phyloP scores from a whole-genome alignment of 1,140 invertebrate species.

The Orchesella cincta region DNA sequence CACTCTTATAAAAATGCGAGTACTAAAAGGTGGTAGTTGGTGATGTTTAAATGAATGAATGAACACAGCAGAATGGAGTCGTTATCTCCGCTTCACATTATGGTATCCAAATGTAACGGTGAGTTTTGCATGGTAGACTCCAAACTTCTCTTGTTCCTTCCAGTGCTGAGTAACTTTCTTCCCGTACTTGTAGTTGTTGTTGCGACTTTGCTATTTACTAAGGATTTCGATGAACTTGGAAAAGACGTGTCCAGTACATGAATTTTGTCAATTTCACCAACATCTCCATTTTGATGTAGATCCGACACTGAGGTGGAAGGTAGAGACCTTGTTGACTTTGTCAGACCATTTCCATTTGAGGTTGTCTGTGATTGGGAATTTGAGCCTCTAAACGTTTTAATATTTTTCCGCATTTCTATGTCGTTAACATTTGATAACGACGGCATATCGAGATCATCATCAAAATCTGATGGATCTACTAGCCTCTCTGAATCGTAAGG shows the following conservation, averaged over 20 bases:
- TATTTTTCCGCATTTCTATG: background rate
- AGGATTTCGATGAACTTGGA: slow-evolving; percentile 18
- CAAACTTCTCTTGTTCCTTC: slow-evolving; percentile 33
- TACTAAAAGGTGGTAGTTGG: too few species aligned
- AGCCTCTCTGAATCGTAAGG: background rate
- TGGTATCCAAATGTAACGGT: slow-evolving; percentile 47
- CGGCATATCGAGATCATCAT: slow-evolving; percentile 12
- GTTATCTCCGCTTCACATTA: slow-evolving; percentile 25
- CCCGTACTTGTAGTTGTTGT: slow-evolving; percentile 15
- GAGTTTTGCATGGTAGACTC: slow-evolving; percentile 47
- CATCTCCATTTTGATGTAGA: background rate
- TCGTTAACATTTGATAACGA: slow-evolving; percentile 9
- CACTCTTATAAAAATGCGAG: too few species aligned
- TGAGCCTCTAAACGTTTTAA: background rate
- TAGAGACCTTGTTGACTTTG: background rate
- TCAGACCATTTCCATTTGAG: slow-evolving; percentile 11
- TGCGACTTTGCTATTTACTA: slow-evolving; percentile 25
- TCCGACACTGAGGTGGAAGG: background rate
- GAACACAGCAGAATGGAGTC: background rate
- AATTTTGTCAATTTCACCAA: background rate
- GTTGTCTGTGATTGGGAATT: background rate
- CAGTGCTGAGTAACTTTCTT: slow-evolving; percentile 12
- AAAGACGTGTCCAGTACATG: slow-evolving; percentile 16
- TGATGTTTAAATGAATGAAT: background rate
- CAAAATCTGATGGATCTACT: slow-evolving; percentile 2